Evolutionary conservation across 1,140 invertebrate genomes (phyloP), one percentile per base, ranked within the genome.

Genomic region (Triops longicaudatus): DNA sequence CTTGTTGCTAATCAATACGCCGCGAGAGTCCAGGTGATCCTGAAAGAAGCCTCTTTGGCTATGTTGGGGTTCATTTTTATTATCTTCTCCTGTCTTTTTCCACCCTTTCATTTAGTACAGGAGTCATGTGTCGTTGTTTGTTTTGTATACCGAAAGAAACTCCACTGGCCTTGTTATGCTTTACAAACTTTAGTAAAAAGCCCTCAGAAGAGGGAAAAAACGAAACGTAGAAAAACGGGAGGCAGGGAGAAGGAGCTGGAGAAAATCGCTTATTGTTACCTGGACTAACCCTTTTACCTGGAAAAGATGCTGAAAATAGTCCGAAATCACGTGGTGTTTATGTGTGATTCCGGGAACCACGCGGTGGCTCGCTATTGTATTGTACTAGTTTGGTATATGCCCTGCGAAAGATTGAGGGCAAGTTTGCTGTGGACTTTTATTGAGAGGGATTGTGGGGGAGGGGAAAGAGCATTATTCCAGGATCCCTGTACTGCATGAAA

Each of bases 1-100:
- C 50, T 63, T 63, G n/a, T 63, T 22, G 50, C 50, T 63, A 63
- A 63, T 63, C 50, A 63, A 63, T 63, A 63, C 50, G 50, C 50
- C 50, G 50, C 50, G 50, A 63, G 22, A 63, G 50, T 63, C 50
- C 50, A 63, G 50, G 50, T 63, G 50, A 22, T 22, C 50, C 50
- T 37, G 22, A 63, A 63, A 63, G 50, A 63, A 63, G 50, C 50
- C 50, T 22, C 14, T 17, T 63, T 17, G 14, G 50, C 50, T 14
- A n/a, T 63, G 50, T 17, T 63, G 14, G 50, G 50, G 22, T 63
- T 63, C 50, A 0, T 22, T n/a, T n/a, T 63, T n/a, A 22, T 63
- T n/a, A 17, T 63, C 22, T 17, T 63, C 31, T 37, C 7, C 31
- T 14, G 1, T 63, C 22, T 10, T 63, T 63, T 63, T 5, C 50